Conservation (phyloP, 2,888 invertebrate genomes). For the Scaptodrosophila latifasciaeformis region DNA sequence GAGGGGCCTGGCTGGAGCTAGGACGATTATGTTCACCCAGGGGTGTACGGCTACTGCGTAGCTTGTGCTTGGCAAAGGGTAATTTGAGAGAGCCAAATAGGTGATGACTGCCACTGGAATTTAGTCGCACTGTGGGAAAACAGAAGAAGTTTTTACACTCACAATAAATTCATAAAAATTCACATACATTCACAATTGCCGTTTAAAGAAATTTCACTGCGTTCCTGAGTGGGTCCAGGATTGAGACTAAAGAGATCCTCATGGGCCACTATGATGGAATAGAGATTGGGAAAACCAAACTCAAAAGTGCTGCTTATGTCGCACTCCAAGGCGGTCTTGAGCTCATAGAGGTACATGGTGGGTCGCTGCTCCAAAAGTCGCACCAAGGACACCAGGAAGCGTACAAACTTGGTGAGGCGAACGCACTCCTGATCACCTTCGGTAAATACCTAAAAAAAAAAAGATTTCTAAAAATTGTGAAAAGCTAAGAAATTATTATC, state of each 20-base stretch:
- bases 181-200: conserved; percentile 69
- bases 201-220: conserved; percentile 66
- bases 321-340: conserved; percentile 66
- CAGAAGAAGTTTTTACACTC: no score
- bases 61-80: conserved; percentile 49
- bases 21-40: conserved; percentile 57
- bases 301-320: conserved; percentile 67
- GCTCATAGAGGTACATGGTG: conserved; percentile 66
- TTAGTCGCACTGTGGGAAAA: conserved; percentile 40
- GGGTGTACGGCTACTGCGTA: conserved; percentile 40
- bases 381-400: conserved; percentile 69
- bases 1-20: conserved; percentile 37
- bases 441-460: conserved; percentile 51
- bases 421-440: conserved; percentile 52
- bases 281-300: conserved; percentile 73
- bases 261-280: conserved; percentile 67
- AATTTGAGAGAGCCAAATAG: conserved; percentile 54
- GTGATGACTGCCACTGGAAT: conserved; percentile 37
- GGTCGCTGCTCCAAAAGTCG: conserved; percentile 67
- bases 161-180: neutral
- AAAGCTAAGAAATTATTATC: neutral
- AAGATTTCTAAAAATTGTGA: neutral
- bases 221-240: conserved; percentile 63
- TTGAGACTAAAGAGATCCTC: conserved; percentile 71
- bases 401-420: conserved; percentile 65